Conservation (phyloP, 2,888 invertebrate species). For the Sicus ferrugineus region DNA sequence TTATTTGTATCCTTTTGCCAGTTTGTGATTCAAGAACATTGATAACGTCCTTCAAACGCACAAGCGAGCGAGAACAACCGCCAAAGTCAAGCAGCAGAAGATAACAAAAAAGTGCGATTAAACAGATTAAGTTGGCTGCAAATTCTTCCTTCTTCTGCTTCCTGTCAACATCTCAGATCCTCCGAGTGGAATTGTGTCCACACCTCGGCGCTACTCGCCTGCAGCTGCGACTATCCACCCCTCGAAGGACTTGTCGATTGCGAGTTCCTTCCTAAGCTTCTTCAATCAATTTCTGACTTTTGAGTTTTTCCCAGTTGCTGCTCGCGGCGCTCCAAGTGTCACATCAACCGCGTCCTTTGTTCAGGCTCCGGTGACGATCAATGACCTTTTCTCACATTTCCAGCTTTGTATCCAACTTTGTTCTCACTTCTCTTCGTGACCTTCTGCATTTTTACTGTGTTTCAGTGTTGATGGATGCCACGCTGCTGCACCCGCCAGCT, state of each 20-base stretch:
- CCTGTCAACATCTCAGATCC: neutral
- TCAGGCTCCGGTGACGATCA: constrained; percentile 16
- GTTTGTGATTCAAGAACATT: neutral
- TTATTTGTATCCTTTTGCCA: constrained; percentile 33
- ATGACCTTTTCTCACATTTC: constrained; percentile 20
- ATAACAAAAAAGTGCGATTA: neutral
- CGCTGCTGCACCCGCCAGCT: neutral
- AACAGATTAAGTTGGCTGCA: constrained; percentile 12
- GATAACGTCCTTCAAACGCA: constrained; percentile 5
- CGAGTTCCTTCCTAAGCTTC: neutral
- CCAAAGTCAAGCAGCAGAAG: neutral
- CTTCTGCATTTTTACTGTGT: neutral
- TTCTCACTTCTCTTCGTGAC: constrained; percentile 5
- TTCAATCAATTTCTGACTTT: constrained; percentile 7
- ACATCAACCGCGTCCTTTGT: constrained; percentile 16
- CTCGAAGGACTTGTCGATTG: neutral
- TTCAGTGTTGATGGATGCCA: neutral
- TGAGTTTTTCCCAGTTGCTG: constrained; percentile 23
- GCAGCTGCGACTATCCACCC: constrained; percentile 2
- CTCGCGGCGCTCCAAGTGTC: constrained; percentile 11
- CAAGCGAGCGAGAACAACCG: neutral
- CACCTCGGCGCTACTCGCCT: neutral
- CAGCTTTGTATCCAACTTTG: constrained; percentile 6
- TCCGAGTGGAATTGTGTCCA: neutral
- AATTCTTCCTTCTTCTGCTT: constrained; percentile 14